phyloP scores from a whole-genome alignment of 2,113 vertebrate species.

The Sakesphorus luctuosus region DNA sequence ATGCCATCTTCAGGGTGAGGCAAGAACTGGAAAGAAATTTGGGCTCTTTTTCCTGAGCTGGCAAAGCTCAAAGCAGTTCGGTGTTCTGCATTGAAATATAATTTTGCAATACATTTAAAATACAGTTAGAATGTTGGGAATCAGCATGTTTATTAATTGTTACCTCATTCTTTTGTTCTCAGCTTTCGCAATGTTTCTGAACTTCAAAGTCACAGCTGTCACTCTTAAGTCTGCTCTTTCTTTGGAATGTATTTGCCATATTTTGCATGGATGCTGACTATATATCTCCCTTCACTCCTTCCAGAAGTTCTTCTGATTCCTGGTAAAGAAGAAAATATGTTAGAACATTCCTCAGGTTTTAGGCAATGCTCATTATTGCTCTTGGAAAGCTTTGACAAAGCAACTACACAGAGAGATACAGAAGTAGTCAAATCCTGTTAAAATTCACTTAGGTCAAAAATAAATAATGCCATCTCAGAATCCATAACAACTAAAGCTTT shows the following conservation, averaged over 20 bases:
- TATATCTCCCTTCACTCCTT: neutral
- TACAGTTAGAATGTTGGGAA: neutral
- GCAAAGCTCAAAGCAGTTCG: neutral
- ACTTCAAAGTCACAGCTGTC: neutral
- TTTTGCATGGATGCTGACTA: neutral
- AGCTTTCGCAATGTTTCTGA: neutral
- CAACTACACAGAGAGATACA: neutral
- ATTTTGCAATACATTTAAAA: neutral
- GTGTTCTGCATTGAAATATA: neutral
- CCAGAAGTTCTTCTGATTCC: neutral
- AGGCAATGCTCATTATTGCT: constrained; percentile 13
- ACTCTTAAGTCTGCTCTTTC: neutral
- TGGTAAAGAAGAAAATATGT: constrained; percentile 10
- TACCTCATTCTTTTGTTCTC: neutral
- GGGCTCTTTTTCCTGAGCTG: neutral
- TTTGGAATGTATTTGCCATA: neutral
- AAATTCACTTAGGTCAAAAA: neutral
- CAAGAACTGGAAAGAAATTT: neutral
- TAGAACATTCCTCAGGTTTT: constrained; percentile 40
- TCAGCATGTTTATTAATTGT: neutral
- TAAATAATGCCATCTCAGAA: neutral
- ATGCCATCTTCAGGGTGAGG: neutral
- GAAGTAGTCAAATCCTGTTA: neutral
- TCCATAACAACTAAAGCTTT: neutral
- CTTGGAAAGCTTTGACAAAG: constrained; percentile 19